Evolutionary conservation across 2,888 invertebrate species (phyloP).

Genomic region (Allacma fusca): DNA sequence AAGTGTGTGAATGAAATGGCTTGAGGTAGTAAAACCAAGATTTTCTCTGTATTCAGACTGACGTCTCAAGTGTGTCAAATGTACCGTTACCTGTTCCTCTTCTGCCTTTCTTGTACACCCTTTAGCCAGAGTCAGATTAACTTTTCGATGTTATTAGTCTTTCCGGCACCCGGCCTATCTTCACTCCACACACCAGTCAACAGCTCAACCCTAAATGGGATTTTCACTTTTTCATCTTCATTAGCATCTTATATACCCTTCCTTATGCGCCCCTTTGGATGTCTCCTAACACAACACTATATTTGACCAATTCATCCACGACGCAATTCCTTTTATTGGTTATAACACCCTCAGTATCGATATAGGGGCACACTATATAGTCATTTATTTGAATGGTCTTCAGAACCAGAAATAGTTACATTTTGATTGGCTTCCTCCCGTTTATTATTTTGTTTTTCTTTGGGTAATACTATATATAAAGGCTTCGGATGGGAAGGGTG

Average conservation of each 20-base stretch:
- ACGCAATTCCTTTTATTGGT: too few species aligned
- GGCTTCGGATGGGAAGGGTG: too few species aligned
- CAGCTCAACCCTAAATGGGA: constrained; percentile 23
- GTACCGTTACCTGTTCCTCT: constrained; percentile 44
- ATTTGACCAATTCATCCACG: too few species aligned
- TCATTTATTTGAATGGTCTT: too few species aligned
- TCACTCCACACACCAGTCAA: not conserved
- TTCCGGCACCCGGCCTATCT: constrained; percentile 23
- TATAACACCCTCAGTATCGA: too few species aligned
- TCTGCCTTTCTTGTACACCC: constrained; percentile 12
- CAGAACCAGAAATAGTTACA: too few species aligned
- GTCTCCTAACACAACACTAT: too few species aligned
- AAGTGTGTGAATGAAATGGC: constrained; percentile 41
- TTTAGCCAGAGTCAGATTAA: constrained; percentile 10
- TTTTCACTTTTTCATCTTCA: constrained; percentile 30
- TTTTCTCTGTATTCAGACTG: constrained; percentile 30
- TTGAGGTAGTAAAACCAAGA: constrained; percentile 36
- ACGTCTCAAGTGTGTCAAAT: constrained; percentile 44
- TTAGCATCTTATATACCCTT: not conserved
- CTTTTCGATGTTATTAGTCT: constrained; percentile 8
- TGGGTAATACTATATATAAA: too few species aligned
- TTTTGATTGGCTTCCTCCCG: too few species aligned
- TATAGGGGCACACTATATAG: too few species aligned
- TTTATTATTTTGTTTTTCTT: too few species aligned
- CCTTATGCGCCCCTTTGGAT: too few species aligned